These are phyloP conservation scores for Rhadina sibilatrix DNA, from an alignment of 2,113 vertebrate species.

Conservation along the genomic window DNA sequence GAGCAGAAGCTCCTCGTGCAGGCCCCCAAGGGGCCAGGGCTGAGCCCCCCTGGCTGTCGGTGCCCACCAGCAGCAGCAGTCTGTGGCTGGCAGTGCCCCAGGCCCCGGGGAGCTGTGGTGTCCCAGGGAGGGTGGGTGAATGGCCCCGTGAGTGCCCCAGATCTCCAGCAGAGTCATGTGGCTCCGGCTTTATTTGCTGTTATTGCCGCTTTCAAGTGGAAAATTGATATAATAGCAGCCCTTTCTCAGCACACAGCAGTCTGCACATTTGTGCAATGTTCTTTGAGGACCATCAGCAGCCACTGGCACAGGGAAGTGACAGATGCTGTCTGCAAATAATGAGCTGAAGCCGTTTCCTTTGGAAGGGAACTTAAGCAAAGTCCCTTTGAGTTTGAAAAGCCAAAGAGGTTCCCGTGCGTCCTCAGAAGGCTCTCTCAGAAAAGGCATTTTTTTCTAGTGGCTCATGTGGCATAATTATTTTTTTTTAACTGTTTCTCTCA, in stretches of 20 bases:
- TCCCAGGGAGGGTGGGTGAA: not conserved
- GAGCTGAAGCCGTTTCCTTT: conserved; percentile 54
- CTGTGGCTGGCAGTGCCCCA: not conserved
- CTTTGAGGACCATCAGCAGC: conserved; percentile 53
- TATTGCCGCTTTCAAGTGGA: conserved; percentile 71
- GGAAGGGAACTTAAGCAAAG: conserved; percentile 49
- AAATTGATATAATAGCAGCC: conserved; percentile 66
- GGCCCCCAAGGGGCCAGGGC: not conserved
- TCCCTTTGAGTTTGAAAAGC: conserved; percentile 48
- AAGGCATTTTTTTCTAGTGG: not conserved
- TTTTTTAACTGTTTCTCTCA: not conserved
- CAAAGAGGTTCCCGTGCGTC: not conserved
- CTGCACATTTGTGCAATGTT: conserved; percentile 44
- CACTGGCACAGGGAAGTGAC: conserved; percentile 54
- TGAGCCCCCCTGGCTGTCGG: too few relatives aligned
- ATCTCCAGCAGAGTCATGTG: conserved; percentile 40
- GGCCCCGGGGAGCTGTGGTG: not conserved
- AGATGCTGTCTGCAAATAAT: conserved; percentile 70
- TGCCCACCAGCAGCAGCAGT: not conserved
- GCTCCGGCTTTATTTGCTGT: conserved; percentile 60
- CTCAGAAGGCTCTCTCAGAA: not conserved
- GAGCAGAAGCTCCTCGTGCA: not conserved
- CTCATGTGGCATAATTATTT: not conserved
- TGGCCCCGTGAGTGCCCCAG: conserved; percentile 16
- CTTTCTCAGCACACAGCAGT: conserved; percentile 57